Conservation (phyloP, 2,888 invertebrate species). For the Allolobophora icterica region DNA sequence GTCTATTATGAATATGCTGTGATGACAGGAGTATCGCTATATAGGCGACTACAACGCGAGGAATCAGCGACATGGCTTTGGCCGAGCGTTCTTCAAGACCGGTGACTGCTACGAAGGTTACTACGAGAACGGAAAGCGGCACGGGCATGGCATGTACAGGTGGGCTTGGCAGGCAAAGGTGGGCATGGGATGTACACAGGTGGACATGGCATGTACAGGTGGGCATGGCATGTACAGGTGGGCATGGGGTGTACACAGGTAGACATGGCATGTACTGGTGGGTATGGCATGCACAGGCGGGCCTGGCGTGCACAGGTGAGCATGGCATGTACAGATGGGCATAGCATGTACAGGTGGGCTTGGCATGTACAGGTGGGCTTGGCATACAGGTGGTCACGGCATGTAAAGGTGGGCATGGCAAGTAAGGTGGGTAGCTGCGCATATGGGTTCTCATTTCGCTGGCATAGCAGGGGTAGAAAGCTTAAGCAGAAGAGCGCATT, state of each 20-base stretch:
- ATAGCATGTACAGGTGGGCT: too few relatives aligned
- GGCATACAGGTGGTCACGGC: too few relatives aligned
- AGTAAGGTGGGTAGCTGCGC: too few relatives aligned
- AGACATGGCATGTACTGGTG: slow-evolving; percentile 83
- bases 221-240: not conserved
- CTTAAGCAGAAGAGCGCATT: too few relatives aligned
- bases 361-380: too few relatives aligned
- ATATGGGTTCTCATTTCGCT: too few relatives aligned
- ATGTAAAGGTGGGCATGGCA: too few relatives aligned
- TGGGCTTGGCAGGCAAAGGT: slow-evolving; percentile 74
- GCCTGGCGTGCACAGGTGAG: slow-evolving; percentile 68
- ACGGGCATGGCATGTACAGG: slow-evolving; percentile 81
- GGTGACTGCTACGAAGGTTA: slow-evolving; percentile 84
- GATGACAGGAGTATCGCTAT: slow-evolving; percentile 67
- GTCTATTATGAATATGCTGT: not conserved
- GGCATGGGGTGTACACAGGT: too few relatives aligned
- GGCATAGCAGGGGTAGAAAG: too few relatives aligned
- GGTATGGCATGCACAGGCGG: too few relatives aligned
- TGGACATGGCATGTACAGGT: slow-evolving; percentile 79
- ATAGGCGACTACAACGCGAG: slow-evolving; percentile 79
- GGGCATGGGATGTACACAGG: not conserved
- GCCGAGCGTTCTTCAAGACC: slow-evolving; percentile 83
- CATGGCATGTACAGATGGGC: too few relatives aligned
- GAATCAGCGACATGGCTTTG: slow-evolving; percentile 81
- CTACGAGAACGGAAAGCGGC: slow-evolving; percentile 79